phyloP scores from a whole-genome alignment of 1,140 invertebrate genomes.

The Neodiprion virginianus region DNA sequence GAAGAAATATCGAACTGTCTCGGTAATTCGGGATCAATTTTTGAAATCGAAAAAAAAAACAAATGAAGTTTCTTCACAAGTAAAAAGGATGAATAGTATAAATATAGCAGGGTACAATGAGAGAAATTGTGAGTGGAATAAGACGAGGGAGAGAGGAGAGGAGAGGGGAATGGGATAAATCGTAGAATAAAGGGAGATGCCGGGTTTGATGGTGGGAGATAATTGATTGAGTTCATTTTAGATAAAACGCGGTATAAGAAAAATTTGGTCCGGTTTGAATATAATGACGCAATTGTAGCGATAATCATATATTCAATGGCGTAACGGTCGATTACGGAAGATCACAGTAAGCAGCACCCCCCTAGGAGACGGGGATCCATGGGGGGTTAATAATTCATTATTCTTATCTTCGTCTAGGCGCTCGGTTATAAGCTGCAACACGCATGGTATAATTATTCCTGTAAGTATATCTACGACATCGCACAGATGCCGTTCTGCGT shows the following conservation, averaged over 20 bases:
- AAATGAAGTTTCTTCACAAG: too few species aligned
- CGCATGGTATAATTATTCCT: too few species aligned
- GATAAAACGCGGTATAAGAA: too few species aligned
- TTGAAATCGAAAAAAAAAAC: too few species aligned
- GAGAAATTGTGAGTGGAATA: slow-evolving; percentile 5
- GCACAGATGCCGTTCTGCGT: slow-evolving; percentile 6
- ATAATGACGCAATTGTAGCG: too few species aligned
- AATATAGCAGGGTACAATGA: background rate
- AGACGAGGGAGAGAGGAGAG: slow-evolving; percentile 9
- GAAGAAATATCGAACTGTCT: too few species aligned
- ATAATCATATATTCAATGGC: background rate
- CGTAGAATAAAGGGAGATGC: too few species aligned
- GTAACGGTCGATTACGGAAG: background rate
- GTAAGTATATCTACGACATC: slow-evolving; percentile 4
- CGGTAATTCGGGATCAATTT: too few species aligned
- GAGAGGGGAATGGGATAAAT: background rate
- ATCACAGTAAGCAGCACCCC: background rate
- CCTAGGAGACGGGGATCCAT: background rate
- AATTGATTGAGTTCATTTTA: too few species aligned
- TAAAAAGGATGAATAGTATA: background rate
- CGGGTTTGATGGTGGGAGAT: too few species aligned
- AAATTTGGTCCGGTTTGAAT: too few species aligned
- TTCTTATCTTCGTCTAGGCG: slow-evolving; percentile 27
- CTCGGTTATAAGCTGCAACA: background rate
- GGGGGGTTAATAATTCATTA: slow-evolving; percentile 33